Evolutionary conservation across 2,113 vertebrate genomes (phyloP), one percentile per base, ranked within the genome.

Genomic region (Colossoma macropomum): DNA sequence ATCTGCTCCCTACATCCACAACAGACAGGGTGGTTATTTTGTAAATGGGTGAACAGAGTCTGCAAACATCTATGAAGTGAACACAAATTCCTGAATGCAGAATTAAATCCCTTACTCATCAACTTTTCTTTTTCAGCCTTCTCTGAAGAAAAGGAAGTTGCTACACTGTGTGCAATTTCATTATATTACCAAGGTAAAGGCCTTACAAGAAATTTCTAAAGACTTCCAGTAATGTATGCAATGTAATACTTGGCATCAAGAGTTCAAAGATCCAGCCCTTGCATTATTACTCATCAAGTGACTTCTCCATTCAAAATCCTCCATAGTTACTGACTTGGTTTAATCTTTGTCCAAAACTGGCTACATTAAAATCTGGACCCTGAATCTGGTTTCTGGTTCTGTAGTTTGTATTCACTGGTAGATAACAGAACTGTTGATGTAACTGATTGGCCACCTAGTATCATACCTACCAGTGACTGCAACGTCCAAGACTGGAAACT

Each of bases 1-100:
- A 96, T 96, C 89, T 96, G 96, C 89, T 96, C 96, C 86, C 96
- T 96, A 86, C 11, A 75, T 3, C 45, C 8, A 70, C 11, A 69
- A 73, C 21, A 50, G 23, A 79, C 12, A 65, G 13, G 9, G 48
- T 3, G 8, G 23, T 28, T 45, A 6, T 65, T 74, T 59, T n/a
- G 38, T 19, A 52, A 66, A 54, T 0, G 0, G 16, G 54, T 38
- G 11, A 68, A 34, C 0, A 19, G 9, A 38, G 30, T 54, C 11
- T 34, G 45, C 38, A 68, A 16, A 41, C 23, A 45, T 28, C 6
- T 17, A 25, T 32, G 3, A 66, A 48, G 9, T 25, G 0, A 62
- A 27, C 1, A 59, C 7, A 23, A 3, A 59, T 59, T 28, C 11
- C 27, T 1, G 21, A 54, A 28, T 19, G 63, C 21, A 56, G 45